Evolutionary conservation across 2,888 invertebrate species (phyloP), one percentile per base, ranked within the genome.

Genomic region (Brenthis ino): DNA sequence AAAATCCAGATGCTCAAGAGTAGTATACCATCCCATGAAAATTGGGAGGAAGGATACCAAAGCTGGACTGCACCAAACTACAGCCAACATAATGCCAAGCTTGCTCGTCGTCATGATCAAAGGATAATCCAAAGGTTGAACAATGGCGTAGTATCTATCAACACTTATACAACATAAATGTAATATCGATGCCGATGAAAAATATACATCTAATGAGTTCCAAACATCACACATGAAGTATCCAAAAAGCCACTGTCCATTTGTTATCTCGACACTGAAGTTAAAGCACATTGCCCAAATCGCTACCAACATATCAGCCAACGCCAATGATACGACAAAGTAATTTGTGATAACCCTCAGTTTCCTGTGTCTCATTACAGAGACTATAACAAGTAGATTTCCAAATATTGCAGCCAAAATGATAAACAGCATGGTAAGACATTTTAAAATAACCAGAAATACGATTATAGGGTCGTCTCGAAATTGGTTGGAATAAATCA

Each of bases 191-290:
- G 98, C 98, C 1, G 96, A 98, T 77, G 96, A 98, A 85, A 98
- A 99, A 82, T 98, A 97, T 1, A 99, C 99, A 86, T 99, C 99
- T 77, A 98, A 93, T 1, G 98, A 97, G 87, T 98, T 99, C 97
- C 98, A 99, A 16, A 98, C 97, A 86, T 98, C 98, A 87, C 98
- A 98, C 96, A 98, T 97, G 81, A 97, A 96, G 79, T 96, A 96
- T 0, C 98, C 97, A 80, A 98, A 98, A 72, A 97, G 86, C 98
- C 98, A 98, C 74, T 93, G 94, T 12, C 96, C 96, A 20, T 96
- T 96, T 1, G 96, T 96, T 20, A 98, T 93, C 85, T 97, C 97
- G 47, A 98, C 97, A 81, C 96, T 96, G 76, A 97, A 97, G 93
- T 98, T 98, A 86, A 98, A 98, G 76, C 97, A 97, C 98, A 98